Percentiles rank a stretch among this genome's conserved stretches.
phyloP scores from a whole-genome alignment of 2,888 invertebrate species.

The Notocelia uddmanniana region DNA sequence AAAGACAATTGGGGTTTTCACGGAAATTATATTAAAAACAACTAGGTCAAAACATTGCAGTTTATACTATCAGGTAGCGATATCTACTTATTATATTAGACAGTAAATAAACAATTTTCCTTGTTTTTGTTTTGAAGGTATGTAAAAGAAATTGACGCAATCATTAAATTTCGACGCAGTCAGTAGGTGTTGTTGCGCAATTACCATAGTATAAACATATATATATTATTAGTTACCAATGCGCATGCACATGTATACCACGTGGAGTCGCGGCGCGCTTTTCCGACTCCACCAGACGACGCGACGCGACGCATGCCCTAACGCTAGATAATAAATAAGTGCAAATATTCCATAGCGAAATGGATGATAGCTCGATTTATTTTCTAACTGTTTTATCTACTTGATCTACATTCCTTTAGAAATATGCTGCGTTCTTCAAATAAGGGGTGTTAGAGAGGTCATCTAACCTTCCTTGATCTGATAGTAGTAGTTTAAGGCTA shows the following conservation, averaged over 20 bases:
- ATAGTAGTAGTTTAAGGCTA: too few relatives aligned
- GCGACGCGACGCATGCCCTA: slow-evolving; percentile 14
- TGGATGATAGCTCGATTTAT: neutral
- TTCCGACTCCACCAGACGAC: slow-evolving; percentile 8
- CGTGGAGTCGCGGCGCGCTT: slow-evolving; percentile 23
- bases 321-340: neutral
- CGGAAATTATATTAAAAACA: neutral
- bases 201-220: slow-evolving; percentile 29
- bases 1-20: neutral
- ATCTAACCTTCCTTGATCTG: too few relatives aligned
- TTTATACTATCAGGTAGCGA: slow-evolving; percentile 18
- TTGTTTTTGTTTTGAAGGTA: slow-evolving; percentile 41
- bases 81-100: slow-evolving; percentile 19
- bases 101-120: slow-evolving; percentile 33
- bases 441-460: too few relatives aligned
- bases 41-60: slow-evolving; percentile 19
- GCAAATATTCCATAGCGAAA: neutral
- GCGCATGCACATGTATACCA: slow-evolving; percentile 31
- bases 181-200: slow-evolving; percentile 39
- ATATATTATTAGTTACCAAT: slow-evolving; percentile 26
- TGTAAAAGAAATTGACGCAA: slow-evolving; percentile 37
- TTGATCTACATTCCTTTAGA: neutral
- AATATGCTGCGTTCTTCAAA: neutral
- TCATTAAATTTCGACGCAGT: slow-evolving; percentile 26
- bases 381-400: neutral